These are phyloP conservation scores for Hemiprocne comata DNA, from an alignment of 2,113 vertebrate species.

Conservation along the genomic window DNA sequence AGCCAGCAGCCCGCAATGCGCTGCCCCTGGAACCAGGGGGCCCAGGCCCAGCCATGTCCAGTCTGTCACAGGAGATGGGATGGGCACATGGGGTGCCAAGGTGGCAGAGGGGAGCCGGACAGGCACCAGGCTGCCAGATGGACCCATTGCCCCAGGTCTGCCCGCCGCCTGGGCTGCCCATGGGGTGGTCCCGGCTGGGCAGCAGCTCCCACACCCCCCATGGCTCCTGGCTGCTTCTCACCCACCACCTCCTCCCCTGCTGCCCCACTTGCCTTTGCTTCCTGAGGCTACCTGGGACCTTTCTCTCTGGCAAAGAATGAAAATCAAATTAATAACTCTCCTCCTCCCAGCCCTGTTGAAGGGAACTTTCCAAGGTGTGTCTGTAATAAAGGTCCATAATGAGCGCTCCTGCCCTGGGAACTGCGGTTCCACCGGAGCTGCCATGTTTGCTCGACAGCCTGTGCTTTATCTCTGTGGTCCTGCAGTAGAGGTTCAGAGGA, in stretches of 20 bases:
- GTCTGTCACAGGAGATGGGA: background rate
- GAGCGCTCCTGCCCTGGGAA: background rate
- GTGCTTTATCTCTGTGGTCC: background rate
- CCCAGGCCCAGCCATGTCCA: background rate
- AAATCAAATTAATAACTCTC: background rate
- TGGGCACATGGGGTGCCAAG: fast-evolving
- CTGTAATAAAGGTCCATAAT: background rate
- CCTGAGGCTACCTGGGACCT: background rate
- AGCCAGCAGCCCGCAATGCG: fast-evolving
- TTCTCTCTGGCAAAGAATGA: background rate
- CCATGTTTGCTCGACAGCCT: background rate
- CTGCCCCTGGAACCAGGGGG: background rate
- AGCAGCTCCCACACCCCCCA: background rate
- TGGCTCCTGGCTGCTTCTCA: background rate
- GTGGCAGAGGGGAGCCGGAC: fast-evolving
- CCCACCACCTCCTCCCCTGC: background rate
- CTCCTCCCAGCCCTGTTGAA: background rate
- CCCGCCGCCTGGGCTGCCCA: background rate
- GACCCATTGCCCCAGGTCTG: background rate
- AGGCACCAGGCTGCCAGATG: too few relatives aligned
- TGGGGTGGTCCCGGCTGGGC: fast-evolving
- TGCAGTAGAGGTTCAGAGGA: background rate
- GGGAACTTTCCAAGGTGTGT: constrained; percentile 55
- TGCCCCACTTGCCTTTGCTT: background rate
- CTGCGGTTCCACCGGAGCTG: background rate